These are phyloP conservation scores for Drosophila fulvimacula DNA, from an alignment of 2,888 invertebrate species.

Conservation along the genomic window DNA sequence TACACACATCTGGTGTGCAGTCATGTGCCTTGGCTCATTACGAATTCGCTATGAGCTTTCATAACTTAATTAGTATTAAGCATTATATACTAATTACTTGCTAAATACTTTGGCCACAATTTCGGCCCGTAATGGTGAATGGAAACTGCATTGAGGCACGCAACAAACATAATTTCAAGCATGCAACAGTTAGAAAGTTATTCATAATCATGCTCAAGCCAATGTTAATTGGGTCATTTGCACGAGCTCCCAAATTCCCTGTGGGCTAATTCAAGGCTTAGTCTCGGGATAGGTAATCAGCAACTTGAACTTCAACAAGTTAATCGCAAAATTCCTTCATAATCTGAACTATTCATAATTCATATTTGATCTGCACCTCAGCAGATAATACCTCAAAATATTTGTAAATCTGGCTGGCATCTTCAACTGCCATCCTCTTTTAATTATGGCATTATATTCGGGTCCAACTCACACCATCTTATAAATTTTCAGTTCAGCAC, in stretches of 20 bases:
- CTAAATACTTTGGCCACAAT: constrained; percentile 20
- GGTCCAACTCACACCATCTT: constrained; percentile 1
- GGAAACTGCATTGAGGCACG: constrained; percentile 40
- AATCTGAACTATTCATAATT: neutral
- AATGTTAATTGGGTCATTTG: constrained; percentile 23
- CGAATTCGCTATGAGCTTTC: constrained; percentile 13
- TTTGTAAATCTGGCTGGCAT: neutral
- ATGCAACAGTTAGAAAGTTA: constrained; percentile 23
- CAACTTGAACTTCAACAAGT: constrained; percentile 6
- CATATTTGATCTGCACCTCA: neutral
- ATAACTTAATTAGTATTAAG: constrained; percentile 33
- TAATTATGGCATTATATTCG: constrained; percentile 26
- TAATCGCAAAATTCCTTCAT: neutral
- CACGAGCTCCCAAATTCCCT: constrained; percentile 43
- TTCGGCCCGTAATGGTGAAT: constrained; percentile 4
- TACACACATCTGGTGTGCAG: neutral
- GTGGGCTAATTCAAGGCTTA: constrained; percentile 30
- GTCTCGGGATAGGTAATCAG: constrained; percentile 45
- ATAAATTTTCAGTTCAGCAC: constrained; percentile 65
- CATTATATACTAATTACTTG: constrained; percentile 35
- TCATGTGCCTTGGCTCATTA: neutral
- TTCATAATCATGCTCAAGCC: constrained; percentile 14
- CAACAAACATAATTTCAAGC: constrained; percentile 23
- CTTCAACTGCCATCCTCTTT: constrained; percentile 1
- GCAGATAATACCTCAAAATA: neutral